phyloP scores from a whole-genome alignment of 2,797 vertebrate genomes.

The Neoniphon sammara region DNA sequence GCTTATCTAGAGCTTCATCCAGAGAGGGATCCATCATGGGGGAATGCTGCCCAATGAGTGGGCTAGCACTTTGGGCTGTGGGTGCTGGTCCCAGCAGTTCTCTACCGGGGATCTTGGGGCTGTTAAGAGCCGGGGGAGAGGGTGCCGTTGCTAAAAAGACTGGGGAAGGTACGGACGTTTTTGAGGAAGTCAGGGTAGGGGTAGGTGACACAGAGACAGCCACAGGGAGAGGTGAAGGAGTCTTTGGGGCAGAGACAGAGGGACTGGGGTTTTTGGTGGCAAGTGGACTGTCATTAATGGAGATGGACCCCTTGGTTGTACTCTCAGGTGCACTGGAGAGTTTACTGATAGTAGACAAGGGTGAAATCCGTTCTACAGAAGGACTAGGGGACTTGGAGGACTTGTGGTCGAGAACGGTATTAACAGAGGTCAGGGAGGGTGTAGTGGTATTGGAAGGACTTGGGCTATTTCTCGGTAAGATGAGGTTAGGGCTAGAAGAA shows the following conservation, averaged over 20 bases:
- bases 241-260: constrained; percentile 52
- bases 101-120: constrained; percentile 38
- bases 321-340: constrained; percentile 49
- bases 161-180: constrained; percentile 57
- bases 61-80: constrained; percentile 34
- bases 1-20: constrained; percentile 81
- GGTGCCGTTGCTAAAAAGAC: constrained; percentile 29
- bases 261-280: constrained; percentile 58
- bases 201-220: constrained; percentile 36
- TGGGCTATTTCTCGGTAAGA: constrained; percentile 59
- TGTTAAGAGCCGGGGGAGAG: constrained; percentile 34
- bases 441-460: constrained; percentile 67
- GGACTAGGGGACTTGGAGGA: constrained; percentile 71
- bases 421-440: constrained; percentile 74
- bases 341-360: constrained; percentile 52
- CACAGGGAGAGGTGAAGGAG: constrained; percentile 58
- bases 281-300: constrained; percentile 50
- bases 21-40: constrained; percentile 62
- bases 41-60: constrained; percentile 30
- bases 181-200: constrained; percentile 31
- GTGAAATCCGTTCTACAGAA: constrained; percentile 56
- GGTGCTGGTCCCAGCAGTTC: constrained; percentile 30
- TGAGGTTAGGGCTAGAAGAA: constrained; percentile 58
- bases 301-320: constrained; percentile 33
- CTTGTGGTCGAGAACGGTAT: constrained; percentile 74